A percentile compares a stretch with the other conserved stretches of the same genome.
These are phyloP conservation scores for Idaea straminata DNA, from an alignment of 2,888 invertebrate species.

Conservation along the genomic window DNA sequence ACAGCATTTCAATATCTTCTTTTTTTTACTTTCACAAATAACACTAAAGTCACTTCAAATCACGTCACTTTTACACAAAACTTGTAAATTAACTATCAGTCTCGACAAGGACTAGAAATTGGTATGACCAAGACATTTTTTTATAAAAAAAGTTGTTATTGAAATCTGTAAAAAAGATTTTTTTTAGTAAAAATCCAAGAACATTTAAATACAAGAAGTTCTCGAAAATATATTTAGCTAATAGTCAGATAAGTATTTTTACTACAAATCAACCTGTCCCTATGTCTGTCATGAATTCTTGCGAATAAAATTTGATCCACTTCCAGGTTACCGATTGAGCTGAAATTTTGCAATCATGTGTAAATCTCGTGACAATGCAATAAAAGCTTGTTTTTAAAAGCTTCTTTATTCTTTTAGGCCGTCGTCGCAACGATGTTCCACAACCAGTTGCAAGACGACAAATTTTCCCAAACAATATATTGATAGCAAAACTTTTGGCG, in stretches of 20 bases:
- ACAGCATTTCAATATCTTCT: slow-evolving; percentile 59
- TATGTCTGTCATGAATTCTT: too few species aligned
- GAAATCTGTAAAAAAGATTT: neutral
- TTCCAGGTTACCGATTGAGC: too few species aligned
- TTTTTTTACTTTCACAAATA: slow-evolving; percentile 30
- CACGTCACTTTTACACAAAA: neutral
- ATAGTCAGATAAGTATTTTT: neutral
- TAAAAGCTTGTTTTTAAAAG: too few species aligned
- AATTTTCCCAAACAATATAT: too few species aligned
- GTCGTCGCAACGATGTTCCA: too few species aligned
- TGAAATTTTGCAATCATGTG: too few species aligned
- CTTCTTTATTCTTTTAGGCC: too few species aligned
- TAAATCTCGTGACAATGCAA: too few species aligned
- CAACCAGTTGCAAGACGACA: too few species aligned
- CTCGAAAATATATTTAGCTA: neutral
- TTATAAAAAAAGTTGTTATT: neutral
- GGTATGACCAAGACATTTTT: neutral
- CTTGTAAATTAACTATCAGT: neutral
- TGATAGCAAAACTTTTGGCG: too few species aligned
- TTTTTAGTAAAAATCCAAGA: neutral
- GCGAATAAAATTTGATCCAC: too few species aligned
- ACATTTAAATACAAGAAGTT: neutral
- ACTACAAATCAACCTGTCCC: too few species aligned
- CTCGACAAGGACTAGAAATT: neutral
- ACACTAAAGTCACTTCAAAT: slow-evolving; percentile 9